These are phyloP conservation scores for Clitarchus hookeri DNA, from an alignment of 2,888 invertebrate species.

Conservation along the genomic window DNA sequence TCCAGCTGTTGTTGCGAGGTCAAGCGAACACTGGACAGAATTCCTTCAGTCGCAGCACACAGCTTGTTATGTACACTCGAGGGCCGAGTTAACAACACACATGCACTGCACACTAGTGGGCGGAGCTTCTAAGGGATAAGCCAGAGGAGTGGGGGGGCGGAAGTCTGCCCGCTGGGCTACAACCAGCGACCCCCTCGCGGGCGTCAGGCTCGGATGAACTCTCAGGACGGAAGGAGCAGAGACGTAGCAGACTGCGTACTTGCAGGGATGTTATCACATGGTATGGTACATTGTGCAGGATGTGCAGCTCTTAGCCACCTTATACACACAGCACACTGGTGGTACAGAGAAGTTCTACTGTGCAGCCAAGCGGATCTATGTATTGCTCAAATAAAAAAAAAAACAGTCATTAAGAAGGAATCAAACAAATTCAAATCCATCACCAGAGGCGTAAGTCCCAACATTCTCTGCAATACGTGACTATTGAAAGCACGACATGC, in stretches of 20 bases:
- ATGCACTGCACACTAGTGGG: not conserved
- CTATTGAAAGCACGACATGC: conserved; percentile 46
- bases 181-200: not conserved
- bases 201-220: not conserved
- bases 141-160: not conserved
- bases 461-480: conserved; percentile 44
- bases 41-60: not conserved
- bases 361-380: conserved; percentile 43
- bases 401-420: conserved; percentile 41
- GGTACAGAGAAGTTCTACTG: conserved; percentile 34
- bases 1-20: not conserved
- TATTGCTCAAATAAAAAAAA: conserved; percentile 41
- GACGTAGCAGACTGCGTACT: not conserved
- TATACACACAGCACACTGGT: not conserved
- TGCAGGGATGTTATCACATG: not conserved
- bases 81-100: not conserved
- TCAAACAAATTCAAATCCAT: conserved; percentile 45
- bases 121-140: not conserved
- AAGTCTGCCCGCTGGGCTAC: not conserved
- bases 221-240: not conserved
- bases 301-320: not conserved
- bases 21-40: not conserved
- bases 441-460: conserved; percentile 43
- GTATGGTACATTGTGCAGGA: not conserved
- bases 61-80: not conserved